Conservation (phyloP, 2,797 vertebrate genomes). For the Alcedo atthis region DNA sequence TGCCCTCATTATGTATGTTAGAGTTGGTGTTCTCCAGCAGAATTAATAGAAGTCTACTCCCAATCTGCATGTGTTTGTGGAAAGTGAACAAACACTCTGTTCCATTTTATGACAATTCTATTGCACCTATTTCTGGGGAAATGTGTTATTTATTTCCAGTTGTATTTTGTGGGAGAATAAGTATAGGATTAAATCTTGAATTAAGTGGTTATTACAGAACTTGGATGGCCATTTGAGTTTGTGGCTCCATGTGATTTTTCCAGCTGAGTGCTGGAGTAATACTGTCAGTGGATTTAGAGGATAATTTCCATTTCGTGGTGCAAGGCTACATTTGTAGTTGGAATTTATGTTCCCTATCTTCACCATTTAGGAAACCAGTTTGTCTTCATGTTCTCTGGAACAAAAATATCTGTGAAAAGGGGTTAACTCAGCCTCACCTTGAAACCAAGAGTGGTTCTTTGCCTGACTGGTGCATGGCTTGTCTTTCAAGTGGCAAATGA, state of each 20-base stretch:
- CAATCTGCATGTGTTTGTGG: slow-evolving; percentile 68
- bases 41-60: slow-evolving; percentile 71
- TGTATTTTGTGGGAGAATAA: slow-evolving; percentile 22
- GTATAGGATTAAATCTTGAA: slow-evolving; percentile 46
- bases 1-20: slow-evolving; percentile 67
- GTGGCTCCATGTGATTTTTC: background rate
- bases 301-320: background rate
- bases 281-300: slow-evolving; percentile 3
- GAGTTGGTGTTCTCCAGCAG: slow-evolving; percentile 60
- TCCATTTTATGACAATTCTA: slow-evolving; percentile 70
- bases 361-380: background rate
- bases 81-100: slow-evolving; percentile 66
- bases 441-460: background rate
- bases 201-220: slow-evolving; percentile 7
- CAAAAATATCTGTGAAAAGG: background rate
- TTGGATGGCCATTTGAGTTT: slow-evolving; percentile 23
- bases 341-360: background rate
- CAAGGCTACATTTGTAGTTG: background rate
- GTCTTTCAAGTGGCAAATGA: background rate
- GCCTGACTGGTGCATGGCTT: background rate
- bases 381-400: background rate
- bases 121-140: slow-evolving; percentile 61
- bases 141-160: slow-evolving; percentile 45
- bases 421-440: background rate
- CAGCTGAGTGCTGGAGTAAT: background rate